Evolutionary conservation across 2,888 invertebrate genomes (phyloP).

Genomic region (Eurois occulta): DNA sequence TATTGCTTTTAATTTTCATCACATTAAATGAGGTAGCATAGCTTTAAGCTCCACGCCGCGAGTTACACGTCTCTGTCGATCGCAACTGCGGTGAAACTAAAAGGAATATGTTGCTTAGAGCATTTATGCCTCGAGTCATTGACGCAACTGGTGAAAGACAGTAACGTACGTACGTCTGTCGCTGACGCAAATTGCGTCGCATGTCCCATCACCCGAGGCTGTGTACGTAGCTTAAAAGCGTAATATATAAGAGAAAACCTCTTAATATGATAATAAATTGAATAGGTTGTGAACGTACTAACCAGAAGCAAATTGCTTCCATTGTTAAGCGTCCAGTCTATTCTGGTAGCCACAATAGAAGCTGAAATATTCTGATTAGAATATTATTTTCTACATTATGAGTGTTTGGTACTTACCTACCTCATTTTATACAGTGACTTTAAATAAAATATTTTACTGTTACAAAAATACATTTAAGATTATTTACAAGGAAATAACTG

Average conservation of each 20-base stretch:
- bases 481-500: not conserved
- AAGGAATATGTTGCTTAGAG: not conserved
- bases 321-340: slow-evolving; percentile 30
- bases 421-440: not conserved
- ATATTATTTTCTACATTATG: slow-evolving; percentile 16
- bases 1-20: slow-evolving; percentile 48
- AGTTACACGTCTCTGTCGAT: fast-evolving
- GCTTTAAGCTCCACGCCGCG: not conserved
- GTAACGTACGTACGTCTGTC: too few species aligned
- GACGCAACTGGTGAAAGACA: not conserved
- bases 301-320: slow-evolving; percentile 43
- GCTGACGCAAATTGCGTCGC: not conserved
- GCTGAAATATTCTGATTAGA: not conserved
- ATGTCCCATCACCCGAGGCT: not conserved
- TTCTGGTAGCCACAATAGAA: slow-evolving; percentile 20
- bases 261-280: slow-evolving; percentile 31
- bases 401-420: not conserved
- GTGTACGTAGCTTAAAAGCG: not conserved
- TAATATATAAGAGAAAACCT: slow-evolving; percentile 8
- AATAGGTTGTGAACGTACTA: slow-evolving; percentile 30
- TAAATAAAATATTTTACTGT: not conserved
- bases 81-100: not conserved
- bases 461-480: not conserved
- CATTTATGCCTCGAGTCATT: not conserved
- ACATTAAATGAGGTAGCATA: slow-evolving; percentile 28